Evolutionary conservation across 2,113 vertebrate genomes (phyloP), one percentile per base, ranked within the genome.

Genomic region (Pseudopipra pipra): DNA sequence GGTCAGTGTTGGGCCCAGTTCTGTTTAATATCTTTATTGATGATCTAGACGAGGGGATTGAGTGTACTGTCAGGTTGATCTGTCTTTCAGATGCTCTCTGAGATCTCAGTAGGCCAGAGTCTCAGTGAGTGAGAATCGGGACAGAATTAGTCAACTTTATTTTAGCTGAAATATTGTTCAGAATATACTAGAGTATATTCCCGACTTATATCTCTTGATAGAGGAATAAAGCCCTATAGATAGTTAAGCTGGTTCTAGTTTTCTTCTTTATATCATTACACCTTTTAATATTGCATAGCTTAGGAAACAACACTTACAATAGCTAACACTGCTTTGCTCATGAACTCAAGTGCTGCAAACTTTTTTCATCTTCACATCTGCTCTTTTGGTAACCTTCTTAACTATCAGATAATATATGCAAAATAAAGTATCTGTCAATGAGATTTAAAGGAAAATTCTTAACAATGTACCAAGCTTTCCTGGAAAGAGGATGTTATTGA

Each of bases 401-500:
- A 82, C 27, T 63, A 68, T 5, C 41, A 73, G 31, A 74, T 85
- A 81, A 70, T 11, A 89, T 80, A 44, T 91, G 54, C 56, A 87
- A 73, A 96, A 94, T 66, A 41, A 95, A 96, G 70, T 44, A 56
- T 21, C 13, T 59, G 61, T 84, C 81, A 46, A 52, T 31, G 25
- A 14, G 23, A 61, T 46, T 92, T 63, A 65, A 89, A 73, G 16
- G 47, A 76, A 95, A 93, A 55, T 23, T 78, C 49, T 82, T 85
- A 21, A 68, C 78, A 52, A 65, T 70, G 62, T 77, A 61, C 43
- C 56, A 84, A 87, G 23, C 1, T 24, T 97, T 97, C 84, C 58
- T 90, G 73, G 81, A 95, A 83, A 87, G 84, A 62, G 31, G 30
- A 73, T 86, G 67, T 76, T 95, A 41, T 54, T 95, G 39, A 71